Base-by-base conservation (phyloP, 2,113 vertebrate species). In the Microtus richardsoni region DNA sequence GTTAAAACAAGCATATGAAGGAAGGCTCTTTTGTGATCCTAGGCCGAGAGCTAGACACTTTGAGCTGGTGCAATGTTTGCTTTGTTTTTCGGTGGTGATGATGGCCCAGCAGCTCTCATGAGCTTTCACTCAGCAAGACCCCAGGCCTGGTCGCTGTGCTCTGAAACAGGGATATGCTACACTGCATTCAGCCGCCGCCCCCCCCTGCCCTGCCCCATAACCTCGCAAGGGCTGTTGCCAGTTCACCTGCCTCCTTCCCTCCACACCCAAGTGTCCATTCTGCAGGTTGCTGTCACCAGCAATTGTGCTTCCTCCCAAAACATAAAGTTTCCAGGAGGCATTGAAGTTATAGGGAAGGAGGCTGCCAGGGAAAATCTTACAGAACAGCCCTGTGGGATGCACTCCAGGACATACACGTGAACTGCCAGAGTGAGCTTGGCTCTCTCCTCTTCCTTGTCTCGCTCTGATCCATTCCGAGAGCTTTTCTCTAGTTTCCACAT, bases 141-240 rank as follows among this genome's bases (percentile, higher is more conserved):
- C 22, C 2, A n/a, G 39, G 3, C 30, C 14, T 21, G 28, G n/a
- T 0, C 0, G 1, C 47, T 77, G 44, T 2, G 0, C 21, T 73
- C 58, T 68, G 80, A 73, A 79, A 30, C 21, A 12, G 41, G 13
- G 26, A 30, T 62, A 30, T 30, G 11, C 24, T 16, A 21, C 41
- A 7, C 12, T 77, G 47, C 39, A 11, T 77, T 86, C 78, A 22
- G 6, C 47, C 54, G 6, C 47, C 54, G 1, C 54, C 17, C 54
- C 58, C 6, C 0, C 54, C 19, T 5, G 58, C 33, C 3, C 5
- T 7, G 12, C 33, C 3, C 4, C 11, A 16, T 39, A 80, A 30
- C 3, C 1, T n/a, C 47, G 1, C n/a, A 17, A 79, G 28, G 39
- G 21, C 5, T 64, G 3, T 4, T 36, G 26, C 2, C 44, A 2